Conservation (phyloP, 2,888 invertebrate species). For the Hedychridium roseum region DNA sequence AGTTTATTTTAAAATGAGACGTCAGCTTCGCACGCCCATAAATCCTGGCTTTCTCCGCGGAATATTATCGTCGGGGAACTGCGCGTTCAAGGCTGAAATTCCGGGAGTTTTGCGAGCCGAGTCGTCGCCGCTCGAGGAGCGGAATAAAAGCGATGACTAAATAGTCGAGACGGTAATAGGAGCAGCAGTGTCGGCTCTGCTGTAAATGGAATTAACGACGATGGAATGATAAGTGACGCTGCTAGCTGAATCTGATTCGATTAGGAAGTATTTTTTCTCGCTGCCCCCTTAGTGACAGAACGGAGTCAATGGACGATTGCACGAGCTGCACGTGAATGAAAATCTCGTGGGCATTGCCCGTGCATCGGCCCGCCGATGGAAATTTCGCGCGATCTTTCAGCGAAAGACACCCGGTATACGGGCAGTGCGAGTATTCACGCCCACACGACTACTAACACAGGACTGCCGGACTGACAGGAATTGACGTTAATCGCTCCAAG, state of each 20-base stretch:
- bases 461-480: constrained; percentile 28
- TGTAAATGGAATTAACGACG: constrained; percentile 57
- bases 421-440: constrained; percentile 32
- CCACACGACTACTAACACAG: constrained; percentile 28
- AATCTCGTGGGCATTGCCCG: no score
- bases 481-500: no score
- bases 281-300: constrained; percentile 13
- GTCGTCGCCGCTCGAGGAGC: not conserved
- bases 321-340: no score
- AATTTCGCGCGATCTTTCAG: no score
- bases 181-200: constrained; percentile 38
- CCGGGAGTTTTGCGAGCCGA: no score
- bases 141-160: not conserved
- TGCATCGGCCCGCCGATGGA: no score
- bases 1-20: no score
- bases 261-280: constrained; percentile 52
- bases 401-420: constrained; percentile 28
- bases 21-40: no score
- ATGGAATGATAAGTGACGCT: constrained; percentile 52
- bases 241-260: constrained; percentile 53
- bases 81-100: no score
- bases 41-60: no score
- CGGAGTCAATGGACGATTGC: constrained; percentile 25
- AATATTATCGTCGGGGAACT: no score
- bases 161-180: no score